These are phyloP conservation scores for Ovis aries DNA, from an alignment of 2,113 vertebrate genomes.

Conservation along the genomic window ARS-UI_Ramb_v3.0 NC_056054.1:209396001-209396500, in stretches of 20 bases:
- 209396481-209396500: background rate
- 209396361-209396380: background rate
- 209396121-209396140: background rate
- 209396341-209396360: accelerated
- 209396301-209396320: background rate
- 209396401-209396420: background rate
- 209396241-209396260: background rate
- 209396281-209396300: background rate
- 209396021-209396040: background rate
- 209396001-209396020: background rate
- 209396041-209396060: background rate
- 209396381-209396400: background rate
- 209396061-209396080: background rate
- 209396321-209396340: background rate
- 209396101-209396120: background rate
- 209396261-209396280: background rate
- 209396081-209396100: background rate
- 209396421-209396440: background rate
- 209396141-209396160: background rate
- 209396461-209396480: background rate
- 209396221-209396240: background rate
- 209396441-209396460: background rate
- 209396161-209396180: background rate
- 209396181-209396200: background rate
- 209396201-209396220: background rate